These are phyloP conservation scores for Andrena hattorfiana DNA, from an alignment of 2,888 invertebrate species.

Conservation along the genomic window DNA sequence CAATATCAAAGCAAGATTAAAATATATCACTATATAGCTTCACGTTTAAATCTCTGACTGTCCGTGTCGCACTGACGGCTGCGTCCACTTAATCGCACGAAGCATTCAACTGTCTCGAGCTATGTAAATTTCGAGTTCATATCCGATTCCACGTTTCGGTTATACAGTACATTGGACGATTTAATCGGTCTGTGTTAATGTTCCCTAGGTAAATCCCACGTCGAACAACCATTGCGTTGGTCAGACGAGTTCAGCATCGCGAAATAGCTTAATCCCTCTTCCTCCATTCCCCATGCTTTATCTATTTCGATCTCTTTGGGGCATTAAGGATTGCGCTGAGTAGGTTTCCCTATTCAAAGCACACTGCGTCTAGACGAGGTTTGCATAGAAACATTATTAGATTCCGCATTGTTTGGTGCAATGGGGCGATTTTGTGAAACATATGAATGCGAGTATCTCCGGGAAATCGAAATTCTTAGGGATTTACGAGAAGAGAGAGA, in stretches of 20 bases:
- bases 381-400: conserved; percentile 4
- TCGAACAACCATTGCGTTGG: conserved; percentile 49
- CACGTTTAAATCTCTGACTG: not conserved
- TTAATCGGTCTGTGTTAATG: conserved; percentile 65
- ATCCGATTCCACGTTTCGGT: conserved; percentile 36
- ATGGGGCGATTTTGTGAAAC: not conserved
- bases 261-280: conserved; percentile 67
- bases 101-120: conserved; percentile 1
- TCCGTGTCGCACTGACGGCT: not conserved
- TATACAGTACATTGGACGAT: conserved; percentile 51
- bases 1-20: not conserved
- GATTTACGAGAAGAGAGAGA: not conserved
- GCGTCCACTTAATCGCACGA: conserved; percentile 21
- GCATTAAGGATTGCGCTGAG: conserved; percentile 36
- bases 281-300: conserved; percentile 51
- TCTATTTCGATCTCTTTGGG: conserved; percentile 51
- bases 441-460: not conserved
- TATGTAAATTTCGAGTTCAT: conserved; percentile 66
- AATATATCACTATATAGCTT: not conserved
- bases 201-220: conserved; percentile 56
- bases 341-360: conserved; percentile 14
- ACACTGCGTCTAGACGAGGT: not conserved
- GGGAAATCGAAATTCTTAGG: not conserved
- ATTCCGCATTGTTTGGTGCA: not conserved
- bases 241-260: conserved; percentile 48